Base-by-base conservation (phyloP, 2,113 vertebrate genomes). In the Melanerpes aurifrons region DNA sequence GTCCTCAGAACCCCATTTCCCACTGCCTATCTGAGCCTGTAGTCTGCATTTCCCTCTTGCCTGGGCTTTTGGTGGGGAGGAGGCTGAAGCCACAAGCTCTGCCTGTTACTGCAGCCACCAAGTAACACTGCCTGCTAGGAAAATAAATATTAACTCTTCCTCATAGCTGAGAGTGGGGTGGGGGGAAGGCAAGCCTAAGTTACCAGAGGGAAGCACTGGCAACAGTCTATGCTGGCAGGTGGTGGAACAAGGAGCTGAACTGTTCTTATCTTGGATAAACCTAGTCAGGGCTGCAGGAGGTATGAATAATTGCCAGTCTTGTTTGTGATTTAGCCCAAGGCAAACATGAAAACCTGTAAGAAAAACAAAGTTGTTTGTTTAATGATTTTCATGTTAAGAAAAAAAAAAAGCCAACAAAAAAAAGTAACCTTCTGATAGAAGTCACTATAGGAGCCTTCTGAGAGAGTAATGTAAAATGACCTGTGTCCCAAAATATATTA, bases 291-390 rank as follows among this genome's bases (percentile, higher is more conserved):
- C 86, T 20, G 70, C 3, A 3, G 88, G 88, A 90, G 67, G 78
- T 87, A 66, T 67, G 78, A 82, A 70, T 87, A 92, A 95, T 93
- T 92, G 96, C 81, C 50, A 47, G n/a, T 76, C 35, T 24, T 18
- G n/a, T 26, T 90, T 0, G 0, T 59, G 67, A 69, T 86, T 58
- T 85, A 89, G 77, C 80, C 29, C 5, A 48, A 69, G 86, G 89
- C 83, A 90, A 89, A 86, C 58, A 64, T 9, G 15, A 64, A 83
- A 94, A 88, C 26, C 48, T 64, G 62, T 82, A 87, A 78, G 66
- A 94, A 90, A 90, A 90, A 29, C 54, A 24, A 88, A 80, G 57
- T 58, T 28, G 40, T 90, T 81, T 70, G 58, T 69, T 43, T 31
- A 12, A 17, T 12, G 35, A 32, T 90, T 89, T 91, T 61, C 3